phyloP scores from a whole-genome alignment of 2,888 invertebrate genomes.

The Drosophila robusta region DNA sequence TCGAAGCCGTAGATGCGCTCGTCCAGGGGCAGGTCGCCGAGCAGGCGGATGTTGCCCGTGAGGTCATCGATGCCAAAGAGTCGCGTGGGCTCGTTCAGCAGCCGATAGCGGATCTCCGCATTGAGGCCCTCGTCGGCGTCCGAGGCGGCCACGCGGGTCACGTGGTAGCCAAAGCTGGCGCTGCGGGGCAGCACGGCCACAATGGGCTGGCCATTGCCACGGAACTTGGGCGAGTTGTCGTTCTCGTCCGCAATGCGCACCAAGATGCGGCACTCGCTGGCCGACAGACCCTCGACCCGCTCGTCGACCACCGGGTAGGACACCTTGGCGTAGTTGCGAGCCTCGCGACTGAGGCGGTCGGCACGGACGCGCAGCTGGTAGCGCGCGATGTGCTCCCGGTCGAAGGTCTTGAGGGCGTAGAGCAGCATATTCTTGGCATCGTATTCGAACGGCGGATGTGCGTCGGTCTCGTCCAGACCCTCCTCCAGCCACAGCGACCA shows the following conservation, averaged over 20 bases:
- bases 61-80: slow-evolving; percentile 92
- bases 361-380: slow-evolving; percentile 86
- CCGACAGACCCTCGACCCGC: slow-evolving; percentile 89
- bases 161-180: slow-evolving; percentile 93
- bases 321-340: slow-evolving; percentile 90
- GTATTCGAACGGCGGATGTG: slow-evolving; percentile 88
- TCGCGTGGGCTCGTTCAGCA: slow-evolving; percentile 91
- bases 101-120: slow-evolving; percentile 92
- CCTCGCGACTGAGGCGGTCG: slow-evolving; percentile 86
- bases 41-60: slow-evolving; percentile 91
- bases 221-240: slow-evolving; percentile 93
- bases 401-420: slow-evolving; percentile 90
- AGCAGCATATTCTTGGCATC: slow-evolving; percentile 92
- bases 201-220: slow-evolving; percentile 90
- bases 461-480: slow-evolving; percentile 82
- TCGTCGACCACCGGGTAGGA: slow-evolving; percentile 92
- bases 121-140: slow-evolving; percentile 92
- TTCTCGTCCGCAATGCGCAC: slow-evolving; percentile 92
- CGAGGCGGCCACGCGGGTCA: slow-evolving; percentile 90
- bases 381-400: slow-evolving; percentile 89
- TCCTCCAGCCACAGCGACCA: slow-evolving; percentile 88
- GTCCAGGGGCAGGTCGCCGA: slow-evolving; percentile 88
- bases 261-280: slow-evolving; percentile 92
- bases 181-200: slow-evolving; percentile 93
- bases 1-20: slow-evolving; percentile 94